Conservation (phyloP, 64 coral and sea anemone genomes). For the Montipora foliosa region DNA sequence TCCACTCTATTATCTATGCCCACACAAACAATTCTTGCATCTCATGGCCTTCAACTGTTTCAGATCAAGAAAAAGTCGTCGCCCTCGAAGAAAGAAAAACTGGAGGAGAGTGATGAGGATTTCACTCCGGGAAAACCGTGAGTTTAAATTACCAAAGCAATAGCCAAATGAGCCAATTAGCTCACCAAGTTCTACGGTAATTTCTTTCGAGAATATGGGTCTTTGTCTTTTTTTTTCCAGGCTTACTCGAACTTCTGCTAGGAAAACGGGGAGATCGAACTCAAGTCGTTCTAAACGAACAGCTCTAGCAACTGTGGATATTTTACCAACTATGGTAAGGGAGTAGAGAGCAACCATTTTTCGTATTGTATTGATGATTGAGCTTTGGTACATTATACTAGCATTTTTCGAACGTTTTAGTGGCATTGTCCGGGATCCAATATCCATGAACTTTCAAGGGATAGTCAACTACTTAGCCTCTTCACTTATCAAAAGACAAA, state of each 20-base stretch:
- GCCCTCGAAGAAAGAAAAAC: slow-evolving; percentile 15
- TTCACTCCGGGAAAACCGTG: slow-evolving; percentile 56
- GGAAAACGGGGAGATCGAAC: not conserved
- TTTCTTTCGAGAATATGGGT: too few species aligned
- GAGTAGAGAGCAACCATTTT: not conserved
- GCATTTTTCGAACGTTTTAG: too few species aligned
- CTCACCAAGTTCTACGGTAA: too few species aligned
- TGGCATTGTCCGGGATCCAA: too few species aligned
- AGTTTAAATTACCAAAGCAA: not conserved
- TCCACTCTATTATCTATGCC: too few species aligned
- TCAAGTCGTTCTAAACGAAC: not conserved
- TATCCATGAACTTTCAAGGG: too few species aligned
- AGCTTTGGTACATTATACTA: too few species aligned
- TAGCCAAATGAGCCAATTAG: too few species aligned
- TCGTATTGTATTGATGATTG: not conserved
- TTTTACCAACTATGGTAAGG: slow-evolving; percentile 20
- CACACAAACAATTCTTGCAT: not conserved
- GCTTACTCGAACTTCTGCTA: not conserved
- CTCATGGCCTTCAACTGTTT: not conserved
- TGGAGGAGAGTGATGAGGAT: slow-evolving; percentile 47
- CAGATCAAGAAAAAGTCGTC: slow-evolving; percentile 49
- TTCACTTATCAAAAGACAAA: too few species aligned
- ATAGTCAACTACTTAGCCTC: too few species aligned
- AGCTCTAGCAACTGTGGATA: not conserved
- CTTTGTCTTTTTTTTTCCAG: not conserved